Conservation (phyloP, 2,113 vertebrate species). For the Dromaius novaehollandiae region DNA sequence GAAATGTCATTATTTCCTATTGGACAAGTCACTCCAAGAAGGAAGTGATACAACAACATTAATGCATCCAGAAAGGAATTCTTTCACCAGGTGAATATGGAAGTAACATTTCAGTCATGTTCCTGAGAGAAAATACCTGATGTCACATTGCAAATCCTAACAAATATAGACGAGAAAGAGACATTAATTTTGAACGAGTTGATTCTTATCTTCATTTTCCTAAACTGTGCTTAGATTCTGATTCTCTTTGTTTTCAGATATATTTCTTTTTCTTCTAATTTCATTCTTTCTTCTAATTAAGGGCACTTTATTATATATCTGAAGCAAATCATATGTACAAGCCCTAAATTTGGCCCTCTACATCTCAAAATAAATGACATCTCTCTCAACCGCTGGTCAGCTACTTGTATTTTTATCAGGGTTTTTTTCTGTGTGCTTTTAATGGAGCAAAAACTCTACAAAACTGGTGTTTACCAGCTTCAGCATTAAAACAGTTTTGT, state of each 20-base stretch:
- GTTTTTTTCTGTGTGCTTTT: background rate
- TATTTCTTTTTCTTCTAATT: no score
- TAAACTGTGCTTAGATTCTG: background rate
- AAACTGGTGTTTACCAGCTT: background rate
- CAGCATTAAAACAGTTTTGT: background rate
- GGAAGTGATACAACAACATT: background rate
- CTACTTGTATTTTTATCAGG: background rate
- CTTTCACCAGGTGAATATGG: background rate
- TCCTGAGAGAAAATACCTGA: background rate
- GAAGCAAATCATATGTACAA: background rate
- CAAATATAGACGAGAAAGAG: background rate
- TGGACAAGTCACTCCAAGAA: background rate
- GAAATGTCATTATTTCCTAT: background rate
- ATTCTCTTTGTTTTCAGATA: background rate
- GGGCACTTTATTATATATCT: background rate
- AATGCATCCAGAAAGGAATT: background rate
- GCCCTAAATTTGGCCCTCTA: background rate
- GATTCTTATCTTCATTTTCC: background rate
- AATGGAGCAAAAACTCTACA: background rate
- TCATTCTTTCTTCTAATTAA: background rate
- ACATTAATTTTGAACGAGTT: background rate
- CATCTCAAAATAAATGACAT: background rate
- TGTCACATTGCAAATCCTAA: background rate
- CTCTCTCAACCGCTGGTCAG: accelerated
- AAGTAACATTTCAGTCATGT: background rate